Base-by-base conservation (phyloP, 2,888 invertebrate species). In the Ecdyonurus torrentis region DNA sequence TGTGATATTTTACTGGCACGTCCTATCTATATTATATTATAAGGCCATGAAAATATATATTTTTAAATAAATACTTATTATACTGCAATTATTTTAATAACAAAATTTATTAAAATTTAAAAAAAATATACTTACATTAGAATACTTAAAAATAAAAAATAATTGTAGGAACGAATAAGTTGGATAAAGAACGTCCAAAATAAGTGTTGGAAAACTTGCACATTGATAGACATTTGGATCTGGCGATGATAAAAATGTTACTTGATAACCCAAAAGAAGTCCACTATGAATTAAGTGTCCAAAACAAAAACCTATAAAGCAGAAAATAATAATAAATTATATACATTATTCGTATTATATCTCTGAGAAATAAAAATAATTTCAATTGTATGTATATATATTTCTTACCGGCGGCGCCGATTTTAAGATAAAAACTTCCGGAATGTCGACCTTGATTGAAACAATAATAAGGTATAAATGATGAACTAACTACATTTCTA, bases 111-210 rank as follows among this genome's bases (percentile, higher is more conserved):
- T n/a, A n/a, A 24, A 2, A 23, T 15, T 59, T n/a, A 58, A 23
- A 60, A 19, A 20, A 20, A 58, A 20, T 25, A 25, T 18, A 55
- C 76, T 83, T 74, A 89, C 88, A 73, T 89, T 89, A 2, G 88
- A 87, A 73, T 87, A 89, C 72, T 89, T 87, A 72, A 89, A 89
- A 67, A 89, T 83, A 71, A 90, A 88, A 74, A 85, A 89, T 1
- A 90, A 78, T 69, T 88, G 83, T 59, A 86, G 74, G 72, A 90
- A 86, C 52, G 87, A 87, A 73, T 87, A 89, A 22, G 83, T 70
- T 0, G 89, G 85, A 69, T 85, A 84, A 61, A 87, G 71, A n/a
- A 87, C 73, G 66, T 87, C 86, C 37, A 86, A 75, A 2, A 83
- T 74, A 1, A 87, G 77, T 67, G 81, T 81, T 1, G 80, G 71